These are phyloP conservation scores for Neoascia interrupta DNA, from an alignment of 2,888 invertebrate genomes.

Conservation along the genomic window DNA sequence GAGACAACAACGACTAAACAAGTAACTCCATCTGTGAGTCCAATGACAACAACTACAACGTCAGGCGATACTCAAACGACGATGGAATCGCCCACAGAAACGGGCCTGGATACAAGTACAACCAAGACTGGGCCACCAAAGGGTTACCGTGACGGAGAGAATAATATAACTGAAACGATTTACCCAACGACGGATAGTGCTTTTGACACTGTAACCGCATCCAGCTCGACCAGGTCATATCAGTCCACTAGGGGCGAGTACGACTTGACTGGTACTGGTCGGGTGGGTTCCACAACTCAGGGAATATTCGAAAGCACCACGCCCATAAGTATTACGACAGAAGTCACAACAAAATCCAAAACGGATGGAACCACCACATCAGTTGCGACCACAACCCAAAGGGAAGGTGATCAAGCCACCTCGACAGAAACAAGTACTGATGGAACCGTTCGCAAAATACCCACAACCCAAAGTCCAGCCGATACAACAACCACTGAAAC, in stretches of 20 bases:
- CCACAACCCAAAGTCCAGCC: slow-evolving; percentile 70
- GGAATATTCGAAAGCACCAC: slow-evolving; percentile 29
- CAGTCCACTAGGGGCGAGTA: slow-evolving; percentile 36
- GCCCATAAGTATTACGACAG: slow-evolving; percentile 27
- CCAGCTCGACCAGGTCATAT: slow-evolving; percentile 30
- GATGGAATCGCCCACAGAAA: slow-evolving; percentile 70
- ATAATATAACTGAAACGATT: slow-evolving; percentile 77
- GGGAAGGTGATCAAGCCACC: no score
- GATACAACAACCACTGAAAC: slow-evolving; percentile 51
- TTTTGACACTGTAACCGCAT: slow-evolving; percentile 21
- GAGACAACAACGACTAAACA: slow-evolving; percentile 29
- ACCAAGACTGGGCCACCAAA: slow-evolving; percentile 77
- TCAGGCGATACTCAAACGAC: slow-evolving; percentile 33
- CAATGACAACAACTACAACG: slow-evolving; percentile 36
- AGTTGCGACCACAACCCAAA: neutral
- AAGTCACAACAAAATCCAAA: no score
- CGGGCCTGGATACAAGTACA: slow-evolving; percentile 68
- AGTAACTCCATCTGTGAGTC: slow-evolving; percentile 13
- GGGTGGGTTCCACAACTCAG: slow-evolving; percentile 20
- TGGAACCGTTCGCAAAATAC: no score
- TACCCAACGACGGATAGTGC: slow-evolving; percentile 47
- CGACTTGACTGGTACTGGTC: slow-evolving; percentile 31
- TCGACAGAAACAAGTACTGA: slow-evolving; percentile 5
- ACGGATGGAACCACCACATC: slow-evolving; percentile 26
- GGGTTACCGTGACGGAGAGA: slow-evolving; percentile 79